A percentile compares a stretch with the other conserved stretches of the same genome.
These are phyloP conservation scores for Cynodonichthys magdalenae DNA, from an alignment of 2,797 vertebrate genomes.

Conservation along the genomic window DNA sequence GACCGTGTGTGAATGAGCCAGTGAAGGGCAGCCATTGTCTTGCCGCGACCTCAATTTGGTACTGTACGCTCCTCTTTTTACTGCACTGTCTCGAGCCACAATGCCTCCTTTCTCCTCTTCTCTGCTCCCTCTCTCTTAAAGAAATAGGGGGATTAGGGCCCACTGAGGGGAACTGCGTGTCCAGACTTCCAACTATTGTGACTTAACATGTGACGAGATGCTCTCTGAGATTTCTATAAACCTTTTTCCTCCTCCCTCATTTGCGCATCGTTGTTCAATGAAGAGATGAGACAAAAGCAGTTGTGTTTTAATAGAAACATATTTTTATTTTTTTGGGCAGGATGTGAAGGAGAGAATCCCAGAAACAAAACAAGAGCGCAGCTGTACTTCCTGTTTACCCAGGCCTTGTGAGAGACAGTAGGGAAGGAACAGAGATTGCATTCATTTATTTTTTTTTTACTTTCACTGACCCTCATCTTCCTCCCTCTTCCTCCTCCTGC, in stretches of 20 bases:
- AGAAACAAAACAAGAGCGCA: slow-evolving; percentile 63
- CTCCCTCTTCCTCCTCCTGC: slow-evolving; percentile 39
- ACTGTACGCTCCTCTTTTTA: slow-evolving; percentile 96
- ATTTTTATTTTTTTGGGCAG: neutral
- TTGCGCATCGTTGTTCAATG: neutral
- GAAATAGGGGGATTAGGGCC: slow-evolving; percentile 94
- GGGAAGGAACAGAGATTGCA: slow-evolving; percentile 89
- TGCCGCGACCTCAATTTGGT: slow-evolving; percentile 97
- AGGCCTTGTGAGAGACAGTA: slow-evolving; percentile 86
- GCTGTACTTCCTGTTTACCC: slow-evolving; percentile 93
- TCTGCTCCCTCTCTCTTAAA: slow-evolving; percentile 83
- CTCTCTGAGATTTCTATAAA: slow-evolving; percentile 12
- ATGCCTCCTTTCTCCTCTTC: slow-evolving; percentile 93
- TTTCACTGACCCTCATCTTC: slow-evolving; percentile 63
- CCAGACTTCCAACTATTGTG: slow-evolving; percentile 95
- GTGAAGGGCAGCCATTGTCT: slow-evolving; percentile 98
- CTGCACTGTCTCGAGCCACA: slow-evolving; percentile 95
- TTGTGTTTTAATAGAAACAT: slow-evolving; percentile 13
- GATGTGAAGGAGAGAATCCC: slow-evolving; percentile 30
- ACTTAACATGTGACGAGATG: slow-evolving; percentile 55
- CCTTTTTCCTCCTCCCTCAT: neutral
- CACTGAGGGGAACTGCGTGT: slow-evolving; percentile 91
- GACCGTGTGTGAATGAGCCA: slow-evolving; percentile 91
- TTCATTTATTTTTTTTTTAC: slow-evolving; percentile 79
- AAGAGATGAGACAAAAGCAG: slow-evolving; percentile 8